Evolutionary conservation across 2,888 invertebrate species (phyloP).

Genomic region (Didymodactylos carnosus): DNA sequence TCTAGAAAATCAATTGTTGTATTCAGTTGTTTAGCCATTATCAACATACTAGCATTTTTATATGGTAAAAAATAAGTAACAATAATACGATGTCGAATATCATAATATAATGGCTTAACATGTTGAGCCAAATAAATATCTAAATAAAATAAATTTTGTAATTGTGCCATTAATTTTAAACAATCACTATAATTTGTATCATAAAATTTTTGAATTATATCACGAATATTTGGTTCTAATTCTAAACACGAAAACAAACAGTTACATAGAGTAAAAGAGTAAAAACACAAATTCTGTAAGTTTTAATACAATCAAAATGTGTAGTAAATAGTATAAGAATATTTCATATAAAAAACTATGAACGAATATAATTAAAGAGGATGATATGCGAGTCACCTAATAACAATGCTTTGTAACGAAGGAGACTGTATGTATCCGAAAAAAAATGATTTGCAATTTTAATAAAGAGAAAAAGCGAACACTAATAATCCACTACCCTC

Average conservation of each 20-base stretch:
- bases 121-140: conserved; percentile 95
- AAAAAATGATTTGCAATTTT: too few relatives aligned
- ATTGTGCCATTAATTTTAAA: conserved; percentile 71
- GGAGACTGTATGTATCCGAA: too few relatives aligned
- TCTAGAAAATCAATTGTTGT: conserved; percentile 70
- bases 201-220: conserved; percentile 91
- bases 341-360: too few relatives aligned
- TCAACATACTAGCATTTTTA: conserved; percentile 77
- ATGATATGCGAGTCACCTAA: too few relatives aligned
- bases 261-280: too few relatives aligned
- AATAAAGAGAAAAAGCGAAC: too few relatives aligned
- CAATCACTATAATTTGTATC: conserved; percentile 92
- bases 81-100: conserved; percentile 80
- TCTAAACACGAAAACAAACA: conserved; percentile 89
- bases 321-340: too few relatives aligned
- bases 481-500: too few relatives aligned
- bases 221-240: conserved; percentile 82
- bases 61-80: conserved; percentile 56
- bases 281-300: too few relatives aligned
- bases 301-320: too few relatives aligned
- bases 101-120: conserved; percentile 68
- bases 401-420: too few relatives aligned
- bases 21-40: conserved; percentile 88
- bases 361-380: too few relatives aligned
- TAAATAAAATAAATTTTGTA: conserved; percentile 72